phyloP scores from a whole-genome alignment of 2,888 invertebrate species.

The Phymatocera aterrima region DNA sequence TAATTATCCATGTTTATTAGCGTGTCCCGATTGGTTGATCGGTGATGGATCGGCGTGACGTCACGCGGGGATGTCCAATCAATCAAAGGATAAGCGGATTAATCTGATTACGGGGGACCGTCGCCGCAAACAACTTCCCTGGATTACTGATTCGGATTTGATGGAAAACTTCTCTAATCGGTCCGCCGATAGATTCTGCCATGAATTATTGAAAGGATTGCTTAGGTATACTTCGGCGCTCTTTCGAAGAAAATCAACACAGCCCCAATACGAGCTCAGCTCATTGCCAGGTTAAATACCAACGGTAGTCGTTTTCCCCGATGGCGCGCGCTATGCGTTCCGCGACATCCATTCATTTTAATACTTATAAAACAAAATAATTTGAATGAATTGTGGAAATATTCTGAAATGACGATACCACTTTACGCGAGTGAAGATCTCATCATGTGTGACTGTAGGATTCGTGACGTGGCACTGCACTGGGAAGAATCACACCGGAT shows the following conservation, averaged over 20 bases:
- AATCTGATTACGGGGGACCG: conserved; percentile 62
- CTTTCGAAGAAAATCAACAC: conserved; percentile 28
- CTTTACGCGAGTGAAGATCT: neutral
- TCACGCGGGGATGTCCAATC: conserved; percentile 61
- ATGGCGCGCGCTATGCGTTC: no score
- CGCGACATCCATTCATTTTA: no score
- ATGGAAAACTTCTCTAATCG: conserved; percentile 61
- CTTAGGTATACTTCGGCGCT: neutral
- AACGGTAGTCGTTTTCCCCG: no score
- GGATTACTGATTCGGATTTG: conserved; percentile 64
- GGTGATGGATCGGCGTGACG: conserved; percentile 63
- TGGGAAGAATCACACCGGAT: neutral
- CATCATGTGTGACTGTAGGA: neutral
- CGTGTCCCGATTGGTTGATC: conserved; percentile 58
- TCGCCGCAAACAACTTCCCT: conserved; percentile 60
- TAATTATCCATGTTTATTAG: conserved; percentile 65
- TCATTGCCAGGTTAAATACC: no score
- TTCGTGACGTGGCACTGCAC: neutral
- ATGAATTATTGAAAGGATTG: conserved; percentile 51
- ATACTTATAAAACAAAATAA: no score
- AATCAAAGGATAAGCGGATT: conserved; percentile 68
- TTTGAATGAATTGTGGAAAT: no score
- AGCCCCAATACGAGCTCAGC: neutral
- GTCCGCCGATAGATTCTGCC: conserved; percentile 26
- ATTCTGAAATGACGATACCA: no score